Conservation (phyloP, 2,888 invertebrate genomes). For the Smittia aterrima region DNA sequence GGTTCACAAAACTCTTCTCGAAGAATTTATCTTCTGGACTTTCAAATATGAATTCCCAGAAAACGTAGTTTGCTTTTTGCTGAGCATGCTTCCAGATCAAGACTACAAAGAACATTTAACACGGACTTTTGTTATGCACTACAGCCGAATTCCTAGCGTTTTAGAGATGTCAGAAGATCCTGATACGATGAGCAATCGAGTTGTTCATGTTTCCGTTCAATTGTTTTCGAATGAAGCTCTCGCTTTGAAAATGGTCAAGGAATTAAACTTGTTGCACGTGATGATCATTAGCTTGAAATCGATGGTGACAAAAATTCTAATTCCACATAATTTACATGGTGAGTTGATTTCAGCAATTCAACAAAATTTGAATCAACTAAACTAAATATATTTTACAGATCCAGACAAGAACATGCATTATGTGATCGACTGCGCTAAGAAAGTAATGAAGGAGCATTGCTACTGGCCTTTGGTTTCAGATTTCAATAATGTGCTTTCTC, state of each 20-base stretch:
- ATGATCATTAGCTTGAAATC: conserved; percentile 87
- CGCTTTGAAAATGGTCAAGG: conserved; percentile 86
- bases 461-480: conserved; percentile 98
- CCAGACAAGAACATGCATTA: conserved; percentile 77
- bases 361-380: not conserved
- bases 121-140: conserved; percentile 92
- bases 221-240: conserved; percentile 92
- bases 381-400: conserved; percentile 55
- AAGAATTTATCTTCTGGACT: conserved; percentile 98
- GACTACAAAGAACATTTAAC: conserved; percentile 95
- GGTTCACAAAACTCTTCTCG: conserved; percentile 79
- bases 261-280: conserved; percentile 84
- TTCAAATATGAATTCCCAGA: conserved; percentile 97
- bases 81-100: conserved; percentile 93
- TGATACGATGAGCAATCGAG: conserved; percentile 89
- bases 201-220: conserved; percentile 97
- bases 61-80: conserved; percentile 88
- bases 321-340: conserved; percentile 84
- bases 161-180: conserved; percentile 82
- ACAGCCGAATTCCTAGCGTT: conserved; percentile 90
- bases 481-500: conserved; percentile 92
- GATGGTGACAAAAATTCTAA: conserved; percentile 91
- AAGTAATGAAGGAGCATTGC: conserved; percentile 96
- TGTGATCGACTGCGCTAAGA: conserved; percentile 87
- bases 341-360: conserved; percentile 46